phyloP scores from a whole-genome alignment of 2,888 invertebrate species.

The Macroteleia sp. region DNA sequence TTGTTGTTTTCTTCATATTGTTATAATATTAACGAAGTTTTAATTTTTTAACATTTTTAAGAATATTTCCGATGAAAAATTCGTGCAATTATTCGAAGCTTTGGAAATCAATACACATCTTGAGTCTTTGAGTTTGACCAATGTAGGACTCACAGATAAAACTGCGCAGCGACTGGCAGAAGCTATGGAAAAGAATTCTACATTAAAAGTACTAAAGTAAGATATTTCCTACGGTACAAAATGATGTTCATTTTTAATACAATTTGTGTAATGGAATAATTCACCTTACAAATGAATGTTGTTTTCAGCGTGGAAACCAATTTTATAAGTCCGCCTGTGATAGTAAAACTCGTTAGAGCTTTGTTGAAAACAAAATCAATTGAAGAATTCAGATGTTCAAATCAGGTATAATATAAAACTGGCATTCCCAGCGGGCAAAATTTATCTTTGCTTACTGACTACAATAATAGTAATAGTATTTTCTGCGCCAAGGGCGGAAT shows the following conservation, averaged over 20 bases:
- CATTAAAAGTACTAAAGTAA: conserved; percentile 91
- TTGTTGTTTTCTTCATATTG: no score
- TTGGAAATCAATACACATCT: conserved; percentile 95
- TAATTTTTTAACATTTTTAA: no score
- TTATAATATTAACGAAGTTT: no score
- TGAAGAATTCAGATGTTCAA: conserved; percentile 98
- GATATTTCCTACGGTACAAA: no score
- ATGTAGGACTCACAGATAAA: conserved; percentile 96
- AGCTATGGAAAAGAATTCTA: conserved; percentile 91
- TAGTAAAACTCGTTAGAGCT: conserved; percentile 93
- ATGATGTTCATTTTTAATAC: no score
- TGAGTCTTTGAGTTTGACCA: conserved; percentile 95
- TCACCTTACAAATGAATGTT: no score
- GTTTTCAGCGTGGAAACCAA: conserved; percentile 94
- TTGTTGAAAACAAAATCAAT: conserved; percentile 93
- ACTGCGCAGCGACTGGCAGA: conserved; percentile 92
- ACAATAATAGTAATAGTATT: no score
- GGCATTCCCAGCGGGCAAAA: no score
- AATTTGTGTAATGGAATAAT: no score
- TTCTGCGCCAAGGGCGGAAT: no score
- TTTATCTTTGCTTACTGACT: no score
- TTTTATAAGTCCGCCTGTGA: conserved; percentile 95
- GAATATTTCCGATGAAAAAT: conserved; percentile 98
- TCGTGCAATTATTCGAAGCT: conserved; percentile 94
- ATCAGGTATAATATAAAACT: no score